These are phyloP conservation scores for Pomatorhinus ruficollis DNA, from an alignment of 2,113 vertebrate species.

Conservation along the genomic window DNA sequence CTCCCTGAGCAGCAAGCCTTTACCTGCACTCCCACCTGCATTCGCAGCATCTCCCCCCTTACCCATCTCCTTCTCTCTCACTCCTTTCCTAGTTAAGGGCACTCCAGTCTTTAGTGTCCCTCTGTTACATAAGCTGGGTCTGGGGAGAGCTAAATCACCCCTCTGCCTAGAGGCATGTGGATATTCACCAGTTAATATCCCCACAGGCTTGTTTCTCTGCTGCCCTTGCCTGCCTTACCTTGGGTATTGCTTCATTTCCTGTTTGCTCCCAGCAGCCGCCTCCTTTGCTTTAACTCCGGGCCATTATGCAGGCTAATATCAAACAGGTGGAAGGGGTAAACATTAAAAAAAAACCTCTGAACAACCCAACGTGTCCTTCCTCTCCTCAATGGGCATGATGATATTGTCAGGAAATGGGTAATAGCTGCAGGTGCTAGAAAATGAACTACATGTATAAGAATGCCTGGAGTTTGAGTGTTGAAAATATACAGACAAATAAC, in stretches of 20 bases:
- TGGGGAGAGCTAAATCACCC: not conserved
- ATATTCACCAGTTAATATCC: not conserved
- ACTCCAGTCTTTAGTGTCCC: fast-evolving
- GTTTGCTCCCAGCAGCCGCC: slow-evolving; percentile 1
- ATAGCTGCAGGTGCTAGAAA: slow-evolving; percentile 54
- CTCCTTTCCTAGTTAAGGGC: not conserved
- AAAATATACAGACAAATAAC: not conserved
- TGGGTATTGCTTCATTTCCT: slow-evolving; percentile 27
- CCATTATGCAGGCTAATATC: slow-evolving; percentile 8
- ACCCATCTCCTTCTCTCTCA: not conserved
- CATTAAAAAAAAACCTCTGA: not conserved
- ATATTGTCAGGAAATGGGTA: slow-evolving; percentile 50
- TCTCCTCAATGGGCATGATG: slow-evolving; percentile 30
- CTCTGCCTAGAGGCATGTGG: not conserved
- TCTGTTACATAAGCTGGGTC: not conserved
- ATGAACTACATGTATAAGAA: not conserved
- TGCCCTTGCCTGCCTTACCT: not conserved
- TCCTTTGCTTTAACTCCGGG: not conserved
- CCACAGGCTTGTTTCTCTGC: not conserved
- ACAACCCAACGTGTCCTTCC: slow-evolving; percentile 9
- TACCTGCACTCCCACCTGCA: slow-evolving; percentile 23
- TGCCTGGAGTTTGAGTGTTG: not conserved
- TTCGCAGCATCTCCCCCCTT: not conserved
- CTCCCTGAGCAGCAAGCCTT: not conserved
- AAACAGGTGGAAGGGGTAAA: slow-evolving; percentile 56